These are phyloP conservation scores for Myotis lucifugus DNA, from an alignment of 2,113 vertebrate genomes.

Conservation along the genomic window DNA sequence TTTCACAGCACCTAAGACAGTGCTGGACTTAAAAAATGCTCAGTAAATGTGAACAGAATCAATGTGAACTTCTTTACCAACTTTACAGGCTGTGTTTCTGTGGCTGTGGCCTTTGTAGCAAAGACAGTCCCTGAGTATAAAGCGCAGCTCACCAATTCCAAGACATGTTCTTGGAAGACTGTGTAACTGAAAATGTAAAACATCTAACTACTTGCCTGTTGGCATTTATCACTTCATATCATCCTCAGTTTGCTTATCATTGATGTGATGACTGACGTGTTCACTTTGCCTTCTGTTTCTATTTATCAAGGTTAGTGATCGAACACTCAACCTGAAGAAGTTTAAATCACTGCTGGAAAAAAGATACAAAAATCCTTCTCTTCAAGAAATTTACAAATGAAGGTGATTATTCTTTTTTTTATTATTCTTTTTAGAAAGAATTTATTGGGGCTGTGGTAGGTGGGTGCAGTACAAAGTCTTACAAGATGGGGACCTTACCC, in stretches of 20 bases:
- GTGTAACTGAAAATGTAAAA: background rate
- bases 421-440: background rate
- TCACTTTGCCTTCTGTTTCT: background rate
- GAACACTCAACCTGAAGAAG: background rate
- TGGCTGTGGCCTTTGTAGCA: background rate
- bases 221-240: background rate
- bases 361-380: background rate
- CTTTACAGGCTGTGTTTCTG: background rate
- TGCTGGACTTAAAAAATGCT: background rate
- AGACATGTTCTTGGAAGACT: background rate
- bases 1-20: background rate
- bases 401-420: background rate
- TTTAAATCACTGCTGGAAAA: background rate
- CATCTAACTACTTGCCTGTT: background rate
- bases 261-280: background rate
- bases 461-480: background rate
- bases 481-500: background rate
- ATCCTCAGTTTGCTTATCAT: background rate
- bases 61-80: background rate
- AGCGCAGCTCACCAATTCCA: rapidly evolving
- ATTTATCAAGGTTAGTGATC: background rate
- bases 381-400: background rate
- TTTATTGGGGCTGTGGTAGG: background rate
- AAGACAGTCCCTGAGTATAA: background rate
- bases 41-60: background rate